Base-by-base conservation (phyloP, 2,888 invertebrate species). In the Bellardia pandia region DNA sequence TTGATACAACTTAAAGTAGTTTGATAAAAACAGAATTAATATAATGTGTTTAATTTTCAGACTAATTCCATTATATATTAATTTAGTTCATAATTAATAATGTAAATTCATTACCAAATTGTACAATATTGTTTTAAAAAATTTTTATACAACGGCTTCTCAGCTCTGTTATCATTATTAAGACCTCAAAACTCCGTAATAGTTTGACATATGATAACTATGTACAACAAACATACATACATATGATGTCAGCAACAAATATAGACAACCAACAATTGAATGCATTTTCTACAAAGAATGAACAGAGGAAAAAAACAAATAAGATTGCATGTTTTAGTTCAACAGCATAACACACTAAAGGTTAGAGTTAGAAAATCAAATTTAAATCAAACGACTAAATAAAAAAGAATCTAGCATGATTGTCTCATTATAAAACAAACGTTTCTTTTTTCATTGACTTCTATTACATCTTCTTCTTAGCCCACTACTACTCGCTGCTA, bases 241-340 rank as follows among this genome's bases (percentile, higher is more conserved):
- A 66, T 56, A 66, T n/a, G 40, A 66, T 58, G 51, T 37, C 53
- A 74, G 42, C 14, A 66, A 16, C 16, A 53, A 3, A 66, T 56
- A 66, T 23, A 75, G 45, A 68, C 68, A 78, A 45, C 33, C 3
- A 42, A 45, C 30, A 45, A 48, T 69, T 53, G 66, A 14, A 77
- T 58, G 37, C 58, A 45, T 58, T 69, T 16, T 58, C 16, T 48
- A 14, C 51, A 45, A 14, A 75, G 16, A 40, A 51, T 51, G n/a
- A n/a, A n/a, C 3, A n/a, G 5, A 2, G 13, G 14, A 42, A 42
- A 40, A 66, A 13, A n/a, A 66, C 8, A 13, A 68, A 68, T 11
- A 56, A 58, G 72, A 75, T 79, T 53, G 85, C 85, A 79, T 85
- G 85, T 85, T 75, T 75, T 68, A 78, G 68, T 62, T 58, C 66